Base-by-base conservation (phyloP, 2,888 invertebrate species). In the Chloroclystis v-ata region DNA sequence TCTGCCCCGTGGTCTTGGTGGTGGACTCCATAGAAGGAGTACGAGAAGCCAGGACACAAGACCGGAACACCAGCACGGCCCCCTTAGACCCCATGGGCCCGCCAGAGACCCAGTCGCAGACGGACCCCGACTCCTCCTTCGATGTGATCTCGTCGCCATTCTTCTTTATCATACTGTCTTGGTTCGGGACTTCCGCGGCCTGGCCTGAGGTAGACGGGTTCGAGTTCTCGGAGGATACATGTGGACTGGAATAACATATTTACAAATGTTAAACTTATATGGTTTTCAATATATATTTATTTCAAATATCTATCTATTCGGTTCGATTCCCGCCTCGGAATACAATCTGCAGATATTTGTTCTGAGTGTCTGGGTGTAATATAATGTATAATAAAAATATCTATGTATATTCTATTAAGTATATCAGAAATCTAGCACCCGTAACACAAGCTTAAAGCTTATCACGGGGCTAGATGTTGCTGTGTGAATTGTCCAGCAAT, bases 11-110 rank as follows among this genome's bases (percentile, higher is more conserved):
- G 0, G 76, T 76, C 61, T 79, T 84, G 33, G 79, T 89, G 49
- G 82, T 66, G 1, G 74, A 89, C 59, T 80, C 90, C 82, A 78
- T 76, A 46, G 84, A 82, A 0, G 85, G 81, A 1, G 82, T 78
- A 12, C 75, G 60, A 1, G 75, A 69, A 0, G 91, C 91, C 53
- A 92, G 77, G 33, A 91, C 91, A 56, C 90, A 90, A 62, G 92
- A 92, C 60, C 92, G 85, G 77, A 93, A 93, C 37, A 93, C 88
- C 43, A 93, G 82, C 37, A 92, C 90, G 2, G 92, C 89, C 43
- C 89, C 91, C 47, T 90, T 91, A 1, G 91, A 89, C 12, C 93
- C 93, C 56, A 90, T 61, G 20, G 82, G 85, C 11, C 91, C 91
- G 43, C 91, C 90, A 25, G 89, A 86, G 43, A 91, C 71, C 91